Percentiles rank a stretch among this genome's conserved stretches.
These are phyloP conservation scores for Carlito syrichta DNA, from an alignment of 2,113 vertebrate genomes.

Conservation along the genomic window DNA sequence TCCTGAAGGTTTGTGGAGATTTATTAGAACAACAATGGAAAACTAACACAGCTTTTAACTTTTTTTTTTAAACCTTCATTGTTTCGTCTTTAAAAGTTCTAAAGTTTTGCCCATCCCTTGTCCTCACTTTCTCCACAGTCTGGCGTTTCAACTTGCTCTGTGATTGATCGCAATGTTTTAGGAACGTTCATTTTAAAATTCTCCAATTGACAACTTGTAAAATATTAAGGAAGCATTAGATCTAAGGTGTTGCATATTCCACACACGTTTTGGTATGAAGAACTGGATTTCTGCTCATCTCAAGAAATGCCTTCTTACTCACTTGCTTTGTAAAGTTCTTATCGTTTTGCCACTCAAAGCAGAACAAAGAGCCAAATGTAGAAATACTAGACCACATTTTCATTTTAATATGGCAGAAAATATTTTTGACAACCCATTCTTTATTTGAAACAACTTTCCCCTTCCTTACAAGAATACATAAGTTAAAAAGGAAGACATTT, in stretches of 20 bases:
- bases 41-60: background rate
- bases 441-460: background rate
- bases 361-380: background rate
- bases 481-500: background rate
- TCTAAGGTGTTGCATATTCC: background rate
- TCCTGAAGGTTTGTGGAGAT: background rate
- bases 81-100: background rate
- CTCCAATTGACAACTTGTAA: background rate
- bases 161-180: background rate
- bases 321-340: too few species aligned
- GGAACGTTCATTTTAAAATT: background rate
- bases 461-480: background rate
- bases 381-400: background rate
- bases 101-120: background rate
- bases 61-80: background rate
- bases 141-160: background rate
- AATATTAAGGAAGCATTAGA: background rate
- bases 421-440: background rate
- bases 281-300: background rate
- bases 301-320: background rate
- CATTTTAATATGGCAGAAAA: background rate
- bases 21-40: background rate
- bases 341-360: background rate
- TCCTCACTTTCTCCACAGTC: background rate
- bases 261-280: background rate